Evolutionary conservation across 2,113 vertebrate genomes (phyloP).

Genomic region (Conger conger): DNA sequence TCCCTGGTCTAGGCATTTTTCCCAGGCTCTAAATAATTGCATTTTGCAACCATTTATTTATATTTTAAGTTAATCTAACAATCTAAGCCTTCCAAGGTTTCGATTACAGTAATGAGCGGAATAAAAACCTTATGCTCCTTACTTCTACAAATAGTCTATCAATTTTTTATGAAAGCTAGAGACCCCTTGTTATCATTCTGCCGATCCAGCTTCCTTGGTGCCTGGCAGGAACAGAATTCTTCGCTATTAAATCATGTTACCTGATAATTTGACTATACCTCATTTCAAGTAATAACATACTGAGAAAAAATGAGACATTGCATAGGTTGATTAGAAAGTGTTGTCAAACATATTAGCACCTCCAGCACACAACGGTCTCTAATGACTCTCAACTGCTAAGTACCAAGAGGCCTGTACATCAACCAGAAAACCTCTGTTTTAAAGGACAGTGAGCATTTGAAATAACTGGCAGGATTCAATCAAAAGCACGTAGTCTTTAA

Average conservation of each 20-base stretch:
- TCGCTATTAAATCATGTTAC: background rate
- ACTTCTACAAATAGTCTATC: background rate
- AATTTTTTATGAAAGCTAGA: background rate
- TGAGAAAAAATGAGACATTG: no score
- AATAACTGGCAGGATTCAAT: no score
- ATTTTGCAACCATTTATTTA: background rate
- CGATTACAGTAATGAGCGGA: background rate
- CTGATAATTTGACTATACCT: background rate
- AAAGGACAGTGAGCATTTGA: background rate
- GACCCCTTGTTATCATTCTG: background rate
- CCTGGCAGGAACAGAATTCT: background rate
- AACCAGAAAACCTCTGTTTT: background rate
- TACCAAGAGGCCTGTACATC: constrained; percentile 3
- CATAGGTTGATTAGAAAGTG: background rate
- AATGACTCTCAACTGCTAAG: constrained; percentile 3
- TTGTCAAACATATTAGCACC: background rate
- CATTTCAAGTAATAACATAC: background rate
- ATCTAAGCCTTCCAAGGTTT: background rate
- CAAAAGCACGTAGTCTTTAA: no score
- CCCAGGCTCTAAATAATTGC: background rate
- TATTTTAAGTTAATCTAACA: background rate
- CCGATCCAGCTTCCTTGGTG: background rate
- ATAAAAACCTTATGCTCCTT: background rate
- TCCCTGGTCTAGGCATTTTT: background rate
- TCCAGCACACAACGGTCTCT: background rate